Base-by-base conservation (phyloP, 1,140 invertebrate species). In the Heterodera schachtii region DNA sequence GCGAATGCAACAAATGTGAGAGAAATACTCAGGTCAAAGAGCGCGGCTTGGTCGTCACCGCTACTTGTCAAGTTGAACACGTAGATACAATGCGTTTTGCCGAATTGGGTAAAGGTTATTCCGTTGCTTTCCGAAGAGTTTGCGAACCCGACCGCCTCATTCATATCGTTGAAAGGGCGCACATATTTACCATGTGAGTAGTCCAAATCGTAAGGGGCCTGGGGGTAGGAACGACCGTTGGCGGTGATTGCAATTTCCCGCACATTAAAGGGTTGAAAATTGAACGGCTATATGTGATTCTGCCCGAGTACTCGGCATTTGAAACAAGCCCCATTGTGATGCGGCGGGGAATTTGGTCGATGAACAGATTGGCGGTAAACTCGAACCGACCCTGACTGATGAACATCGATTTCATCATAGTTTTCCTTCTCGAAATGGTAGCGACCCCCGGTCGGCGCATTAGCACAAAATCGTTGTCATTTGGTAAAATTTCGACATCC, bases 81-180 rank as follows among this genome's bases (percentile, higher is more conserved):
- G 9, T 49, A 49, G 9, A 49, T 49, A 49, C 47, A 49, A 49
- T 49, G 71, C 3, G 71, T 73, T 16, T 21, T 73, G 3, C 71
- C 71, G 21, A n/a, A 73, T 7, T 73, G 47, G 4, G 47, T 7
- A 43, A 73, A 21, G 7, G 13, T 46, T 7, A 79, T 79, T 80
- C 78, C 78, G 44, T 81, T 81, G 66, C 9, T 60, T 80, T 81
- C 79, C 11, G 5, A n/a, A 8, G 73, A 78, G 49, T 81, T 81
- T 8, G 41, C 31, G 5, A 57, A 46, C 11, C 79, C 79, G 16
- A 79, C 13, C 31, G n/a, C 7, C 7, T 81, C 76, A 57, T 60
- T 41, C 79, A 80, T 57, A 31, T 81, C 79, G 21, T 81, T 21
- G 49, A 60, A 81, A 46, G 76, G 78, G 16, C 79, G 8, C n/a